Conservation (phyloP, 92 coral and sea anemone genomes). For the Micromussa lordhowensis region DNA sequence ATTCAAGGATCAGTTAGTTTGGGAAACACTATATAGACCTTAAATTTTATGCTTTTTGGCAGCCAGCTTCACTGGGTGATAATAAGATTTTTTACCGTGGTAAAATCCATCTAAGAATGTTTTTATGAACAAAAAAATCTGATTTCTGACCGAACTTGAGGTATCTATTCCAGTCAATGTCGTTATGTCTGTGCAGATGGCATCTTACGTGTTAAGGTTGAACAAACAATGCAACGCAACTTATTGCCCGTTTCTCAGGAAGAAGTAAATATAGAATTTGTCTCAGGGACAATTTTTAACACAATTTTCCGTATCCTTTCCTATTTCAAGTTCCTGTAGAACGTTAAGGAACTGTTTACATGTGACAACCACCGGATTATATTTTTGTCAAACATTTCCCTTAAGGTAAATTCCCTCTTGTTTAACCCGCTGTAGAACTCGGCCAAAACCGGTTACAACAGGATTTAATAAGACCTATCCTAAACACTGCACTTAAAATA, state of each 20-base stretch:
- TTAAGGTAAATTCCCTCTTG: neutral
- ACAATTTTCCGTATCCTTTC: neutral
- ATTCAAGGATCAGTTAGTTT: no score
- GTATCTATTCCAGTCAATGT: neutral
- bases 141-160: no score
- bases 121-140: no score
- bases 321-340: neutral
- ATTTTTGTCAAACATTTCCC: neutral
- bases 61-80: no score
- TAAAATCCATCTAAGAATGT: no score
- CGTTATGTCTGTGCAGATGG: neutral
- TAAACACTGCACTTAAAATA: neutral
- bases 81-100: no score
- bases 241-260: neutral
- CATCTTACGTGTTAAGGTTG: neutral
- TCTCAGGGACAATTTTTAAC: neutral
- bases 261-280: neutral
- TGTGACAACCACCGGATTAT: neutral
- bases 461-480: neutral
- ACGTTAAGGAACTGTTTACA: neutral
- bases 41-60: no score
- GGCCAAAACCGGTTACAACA: neutral
- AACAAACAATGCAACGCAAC: no score
- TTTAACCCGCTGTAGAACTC: neutral
- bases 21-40: no score